phyloP scores from a whole-genome alignment of 2,797 vertebrate genomes.

The Nasua narica region DNA sequence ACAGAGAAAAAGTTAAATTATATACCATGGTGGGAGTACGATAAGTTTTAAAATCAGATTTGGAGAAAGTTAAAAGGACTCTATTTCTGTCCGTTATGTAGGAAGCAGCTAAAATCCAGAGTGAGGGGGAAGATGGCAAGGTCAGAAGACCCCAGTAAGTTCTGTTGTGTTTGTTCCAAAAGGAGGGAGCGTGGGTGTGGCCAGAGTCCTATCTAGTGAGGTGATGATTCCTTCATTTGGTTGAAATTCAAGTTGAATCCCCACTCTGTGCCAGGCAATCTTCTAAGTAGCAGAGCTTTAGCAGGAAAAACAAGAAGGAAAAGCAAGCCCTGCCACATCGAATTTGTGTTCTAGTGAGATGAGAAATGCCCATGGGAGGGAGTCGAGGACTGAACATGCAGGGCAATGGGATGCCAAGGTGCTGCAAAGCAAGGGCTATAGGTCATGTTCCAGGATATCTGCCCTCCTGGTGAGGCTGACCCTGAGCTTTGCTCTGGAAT shows the following conservation, averaged over 20 bases:
- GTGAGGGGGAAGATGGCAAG: neutral
- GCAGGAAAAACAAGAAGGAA: neutral
- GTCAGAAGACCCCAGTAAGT: neutral
- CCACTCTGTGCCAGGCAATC: neutral
- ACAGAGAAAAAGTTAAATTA: neutral
- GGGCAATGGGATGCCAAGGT: rapidly evolving
- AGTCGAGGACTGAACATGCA: too few species aligned
- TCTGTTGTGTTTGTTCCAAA: rapidly evolving
- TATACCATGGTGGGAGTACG: neutral
- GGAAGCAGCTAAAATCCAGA: neutral
- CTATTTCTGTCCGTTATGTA: neutral
- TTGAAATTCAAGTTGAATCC: neutral
- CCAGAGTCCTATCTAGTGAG: neutral
- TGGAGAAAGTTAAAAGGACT: neutral
- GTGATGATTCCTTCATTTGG: neutral
- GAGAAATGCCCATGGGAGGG: neutral
- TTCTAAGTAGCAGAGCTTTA: neutral
- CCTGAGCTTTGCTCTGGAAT: neutral
- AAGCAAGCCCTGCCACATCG: neutral
- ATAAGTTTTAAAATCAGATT: neutral
- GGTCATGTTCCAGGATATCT: rapidly evolving
- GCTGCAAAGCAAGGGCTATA: neutral
- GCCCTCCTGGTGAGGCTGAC: neutral
- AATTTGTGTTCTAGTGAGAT: neutral
- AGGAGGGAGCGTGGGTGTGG: too few species aligned